These are phyloP conservation scores for Ataeniobius toweri DNA, from an alignment of 2,797 vertebrate genomes.

Conservation along the genomic window DNA sequence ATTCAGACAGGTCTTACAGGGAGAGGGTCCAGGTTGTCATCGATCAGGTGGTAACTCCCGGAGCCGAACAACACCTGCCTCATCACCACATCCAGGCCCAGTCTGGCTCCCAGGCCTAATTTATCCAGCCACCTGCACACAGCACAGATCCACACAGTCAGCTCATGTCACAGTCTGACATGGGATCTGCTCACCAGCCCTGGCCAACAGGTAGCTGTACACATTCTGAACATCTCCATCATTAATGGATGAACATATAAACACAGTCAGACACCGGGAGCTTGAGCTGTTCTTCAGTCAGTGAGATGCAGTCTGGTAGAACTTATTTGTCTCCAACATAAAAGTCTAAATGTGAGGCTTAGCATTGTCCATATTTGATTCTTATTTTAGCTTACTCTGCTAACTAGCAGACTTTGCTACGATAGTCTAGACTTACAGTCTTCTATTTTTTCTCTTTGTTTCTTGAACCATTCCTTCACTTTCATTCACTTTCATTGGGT, in stretches of 20 bases:
- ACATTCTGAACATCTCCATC: no score
- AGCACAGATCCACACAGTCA: neutral
- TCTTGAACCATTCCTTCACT: neutral
- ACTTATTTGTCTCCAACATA: neutral
- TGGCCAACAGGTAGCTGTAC: no score
- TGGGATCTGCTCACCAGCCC: no score
- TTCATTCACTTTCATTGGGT: neutral
- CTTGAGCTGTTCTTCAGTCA: no score
- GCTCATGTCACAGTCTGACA: no score
- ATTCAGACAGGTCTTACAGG: slow-evolving; percentile 80
- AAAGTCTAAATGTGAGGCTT: neutral
- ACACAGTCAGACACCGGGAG: no score
- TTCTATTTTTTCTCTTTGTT: neutral
- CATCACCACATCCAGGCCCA: slow-evolving; percentile 91
- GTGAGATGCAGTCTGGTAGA: neutral
- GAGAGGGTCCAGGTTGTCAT: slow-evolving; percentile 88
- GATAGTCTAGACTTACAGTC: neutral
- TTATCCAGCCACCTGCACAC: slow-evolving; percentile 94
- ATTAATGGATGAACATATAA: no score
- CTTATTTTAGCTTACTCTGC: neutral
- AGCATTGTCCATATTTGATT: neutral
- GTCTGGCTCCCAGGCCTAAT: slow-evolving; percentile 85
- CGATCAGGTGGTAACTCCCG: slow-evolving; percentile 90
- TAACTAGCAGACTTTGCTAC: neutral
- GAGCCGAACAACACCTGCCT: slow-evolving; percentile 92